A percentile compares a stretch with the other conserved stretches of the same genome.
These are phyloP conservation scores for Drosophila atroscutellata DNA, from an alignment of 2,888 invertebrate genomes.

Conservation along the genomic window DNA sequence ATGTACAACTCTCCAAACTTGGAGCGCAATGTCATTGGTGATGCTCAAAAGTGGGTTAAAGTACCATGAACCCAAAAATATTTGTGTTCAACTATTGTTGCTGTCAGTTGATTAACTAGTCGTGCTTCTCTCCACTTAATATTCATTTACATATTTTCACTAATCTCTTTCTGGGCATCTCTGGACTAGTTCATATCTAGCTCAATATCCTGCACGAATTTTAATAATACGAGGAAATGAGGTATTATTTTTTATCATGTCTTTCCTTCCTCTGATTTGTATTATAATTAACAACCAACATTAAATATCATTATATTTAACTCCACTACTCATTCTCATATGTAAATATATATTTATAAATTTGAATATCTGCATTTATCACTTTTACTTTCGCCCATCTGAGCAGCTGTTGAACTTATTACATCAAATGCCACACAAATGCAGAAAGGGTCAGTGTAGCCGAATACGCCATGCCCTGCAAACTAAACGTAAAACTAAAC, in stretches of 20 bases:
- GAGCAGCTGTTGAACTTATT: constrained; percentile 34
- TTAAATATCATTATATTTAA: too few species aligned
- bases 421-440: constrained; percentile 9
- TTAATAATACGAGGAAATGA: neutral
- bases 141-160: neutral
- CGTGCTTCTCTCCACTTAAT: too few species aligned
- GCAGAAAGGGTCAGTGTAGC: neutral
- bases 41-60: constrained; percentile 14
- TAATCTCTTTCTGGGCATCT: neutral
- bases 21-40: constrained; percentile 11
- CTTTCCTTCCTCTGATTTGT: neutral
- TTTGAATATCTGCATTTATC: neutral
- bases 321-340: neutral
- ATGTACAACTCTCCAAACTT: constrained; percentile 21
- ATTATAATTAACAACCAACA: neutral
- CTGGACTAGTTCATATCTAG: neutral
- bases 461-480: constrained; percentile 15
- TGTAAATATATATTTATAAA: neutral
- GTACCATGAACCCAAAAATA: neutral
- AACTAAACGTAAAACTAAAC: neutral
- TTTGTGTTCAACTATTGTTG: neutral
- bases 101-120: neutral
- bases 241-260: neutral
- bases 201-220: neutral
- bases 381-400: constrained; percentile 30